Conservation (phyloP, 2,797 vertebrate genomes). For the Ateles fusciceps region DNA sequence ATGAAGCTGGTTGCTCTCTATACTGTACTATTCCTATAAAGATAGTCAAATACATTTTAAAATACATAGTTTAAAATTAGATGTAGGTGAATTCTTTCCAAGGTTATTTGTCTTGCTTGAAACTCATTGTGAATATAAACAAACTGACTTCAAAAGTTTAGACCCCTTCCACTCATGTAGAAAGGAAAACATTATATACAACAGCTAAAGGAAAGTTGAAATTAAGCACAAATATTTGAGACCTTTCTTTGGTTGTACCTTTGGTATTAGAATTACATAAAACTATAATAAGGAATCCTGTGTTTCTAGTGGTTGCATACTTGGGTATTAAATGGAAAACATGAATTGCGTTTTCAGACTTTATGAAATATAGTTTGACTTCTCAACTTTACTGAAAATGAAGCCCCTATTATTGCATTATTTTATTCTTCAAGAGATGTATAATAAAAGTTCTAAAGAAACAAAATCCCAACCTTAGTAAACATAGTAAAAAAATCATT, state of each 20-base stretch:
- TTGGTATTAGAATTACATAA: background rate
- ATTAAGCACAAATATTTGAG: background rate
- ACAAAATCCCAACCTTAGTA: background rate
- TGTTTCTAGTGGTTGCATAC: background rate
- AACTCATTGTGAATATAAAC: background rate
- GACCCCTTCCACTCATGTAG: background rate
- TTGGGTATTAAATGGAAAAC: background rate
- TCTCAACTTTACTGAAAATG: background rate
- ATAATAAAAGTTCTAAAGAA: background rate
- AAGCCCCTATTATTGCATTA: background rate
- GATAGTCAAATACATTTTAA: background rate
- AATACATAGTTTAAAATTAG: background rate
- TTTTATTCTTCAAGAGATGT: background rate
- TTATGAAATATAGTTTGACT: background rate
- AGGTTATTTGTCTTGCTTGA: background rate
- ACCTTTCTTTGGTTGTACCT: background rate
- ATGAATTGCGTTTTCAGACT: background rate
- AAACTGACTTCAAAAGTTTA: background rate
- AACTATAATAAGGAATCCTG: background rate
- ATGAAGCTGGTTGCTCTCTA: background rate
- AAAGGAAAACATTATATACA: background rate
- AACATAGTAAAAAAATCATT: background rate
- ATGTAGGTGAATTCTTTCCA: background rate
- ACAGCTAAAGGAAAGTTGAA: background rate
- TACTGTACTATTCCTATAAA: background rate